A percentile compares a stretch with the other conserved stretches of the same genome.
These are phyloP conservation scores for Antennarius striatus DNA, from an alignment of 2,113 vertebrate species.

Conservation along the genomic window DNA sequence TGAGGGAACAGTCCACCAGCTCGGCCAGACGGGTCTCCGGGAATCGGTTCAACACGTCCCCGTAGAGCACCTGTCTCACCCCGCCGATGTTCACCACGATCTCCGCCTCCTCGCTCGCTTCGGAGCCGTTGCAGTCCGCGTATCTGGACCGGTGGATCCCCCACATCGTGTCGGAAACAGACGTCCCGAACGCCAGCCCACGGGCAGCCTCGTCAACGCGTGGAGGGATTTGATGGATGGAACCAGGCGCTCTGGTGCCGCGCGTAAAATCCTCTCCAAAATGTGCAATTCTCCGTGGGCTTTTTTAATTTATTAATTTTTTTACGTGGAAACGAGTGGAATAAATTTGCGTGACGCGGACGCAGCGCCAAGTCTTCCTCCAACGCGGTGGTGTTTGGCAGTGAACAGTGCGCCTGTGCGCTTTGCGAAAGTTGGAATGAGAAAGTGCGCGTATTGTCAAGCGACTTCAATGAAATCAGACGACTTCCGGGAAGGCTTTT, in stretches of 20 bases:
- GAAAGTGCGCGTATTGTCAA: conserved; percentile 57
- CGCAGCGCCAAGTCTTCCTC: conserved; percentile 40
- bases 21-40: conserved; percentile 93
- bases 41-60: conserved; percentile 86
- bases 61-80: conserved; percentile 87
- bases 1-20: conserved; percentile 80
- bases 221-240: too few species aligned
- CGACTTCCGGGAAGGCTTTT: conserved; percentile 22
- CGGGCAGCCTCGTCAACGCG: too few species aligned
- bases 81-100: conserved; percentile 95
- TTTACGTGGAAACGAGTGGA: not conserved
- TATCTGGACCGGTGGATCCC: conserved; percentile 78
- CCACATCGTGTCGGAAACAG: conserved; percentile 73
- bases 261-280: conserved; percentile 26
- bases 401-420: conserved; percentile 67
- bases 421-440: conserved; percentile 62
- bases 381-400: conserved; percentile 39
- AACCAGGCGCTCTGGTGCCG: conserved; percentile 1
- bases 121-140: conserved; percentile 78
- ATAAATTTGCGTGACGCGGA: conserved; percentile 28
- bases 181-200: conserved; percentile 14
- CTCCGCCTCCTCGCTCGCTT: conserved; percentile 83
- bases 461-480: fast-evolving
- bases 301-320: not conserved
- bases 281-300: too few species aligned